These are phyloP conservation scores for Urocolius indicus DNA, from an alignment of 2,113 vertebrate species.

Conservation along the genomic window DNA sequence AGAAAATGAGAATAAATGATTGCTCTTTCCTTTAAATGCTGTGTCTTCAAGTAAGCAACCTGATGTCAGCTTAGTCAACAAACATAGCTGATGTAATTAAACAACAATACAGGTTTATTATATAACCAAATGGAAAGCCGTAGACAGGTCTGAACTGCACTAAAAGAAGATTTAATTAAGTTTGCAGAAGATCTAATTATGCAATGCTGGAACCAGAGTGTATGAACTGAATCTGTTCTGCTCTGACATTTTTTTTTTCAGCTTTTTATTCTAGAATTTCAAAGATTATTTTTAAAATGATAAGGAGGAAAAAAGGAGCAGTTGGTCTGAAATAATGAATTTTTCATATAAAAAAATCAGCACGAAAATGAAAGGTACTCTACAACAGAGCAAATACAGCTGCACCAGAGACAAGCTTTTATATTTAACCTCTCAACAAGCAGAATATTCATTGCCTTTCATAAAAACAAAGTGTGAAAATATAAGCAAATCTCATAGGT, in stretches of 20 bases:
- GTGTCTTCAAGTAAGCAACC: neutral
- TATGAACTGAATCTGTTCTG: neutral
- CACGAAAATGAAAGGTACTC: neutral
- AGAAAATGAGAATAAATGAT: slow-evolving; percentile 33
- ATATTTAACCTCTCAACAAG: neutral
- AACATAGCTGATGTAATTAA: slow-evolving; percentile 38
- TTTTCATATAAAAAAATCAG: slow-evolving; percentile 13
- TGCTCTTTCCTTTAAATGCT: neutral
- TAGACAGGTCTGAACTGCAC: slow-evolving; percentile 24
- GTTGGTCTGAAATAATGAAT: slow-evolving; percentile 4
- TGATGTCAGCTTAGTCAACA: slow-evolving; percentile 19
- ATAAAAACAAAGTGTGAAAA: neutral
- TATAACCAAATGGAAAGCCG: slow-evolving; percentile 35
- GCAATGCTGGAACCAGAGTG: neutral
- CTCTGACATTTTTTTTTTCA: slow-evolving; percentile 10
- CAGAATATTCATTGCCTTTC: neutral
- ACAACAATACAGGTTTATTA: slow-evolving; percentile 56
- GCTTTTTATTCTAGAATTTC: slow-evolving; percentile 36
- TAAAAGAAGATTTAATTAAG: slow-evolving; percentile 64
- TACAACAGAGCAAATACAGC: neutral
- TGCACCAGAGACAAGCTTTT: neutral
- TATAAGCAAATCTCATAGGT: neutral
- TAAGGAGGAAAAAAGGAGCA: neutral
- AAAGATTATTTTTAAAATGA: neutral
- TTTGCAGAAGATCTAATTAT: slow-evolving; percentile 56